Conservation (phyloP, 2,113 vertebrate genomes). For the Leucosticte australis region DNA sequence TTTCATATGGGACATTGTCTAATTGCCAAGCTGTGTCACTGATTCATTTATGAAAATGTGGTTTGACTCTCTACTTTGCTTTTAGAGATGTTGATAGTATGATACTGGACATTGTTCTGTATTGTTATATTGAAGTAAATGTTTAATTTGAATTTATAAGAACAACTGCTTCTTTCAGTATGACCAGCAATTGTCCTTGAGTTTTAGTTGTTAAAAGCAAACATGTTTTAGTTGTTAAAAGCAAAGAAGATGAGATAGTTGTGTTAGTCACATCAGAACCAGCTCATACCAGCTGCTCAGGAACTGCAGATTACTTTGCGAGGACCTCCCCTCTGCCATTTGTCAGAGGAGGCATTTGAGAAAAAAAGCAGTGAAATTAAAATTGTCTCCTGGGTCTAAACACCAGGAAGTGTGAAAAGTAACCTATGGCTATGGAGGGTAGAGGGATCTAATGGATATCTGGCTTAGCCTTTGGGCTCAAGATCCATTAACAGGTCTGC, state of each 20-base stretch:
- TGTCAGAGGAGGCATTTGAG: background rate
- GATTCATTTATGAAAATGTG: background rate
- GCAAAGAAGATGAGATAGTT: background rate
- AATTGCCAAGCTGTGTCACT: background rate
- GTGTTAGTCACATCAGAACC: background rate
- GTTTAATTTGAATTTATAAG: background rate
- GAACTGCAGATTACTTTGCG: background rate
- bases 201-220: background rate
- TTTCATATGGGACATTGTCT: background rate
- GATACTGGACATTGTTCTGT: background rate
- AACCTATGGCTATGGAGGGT: rapidly evolving
- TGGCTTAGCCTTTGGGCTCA: background rate
- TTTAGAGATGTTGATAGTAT: background rate
- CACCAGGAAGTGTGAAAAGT: background rate
- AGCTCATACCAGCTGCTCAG: background rate
- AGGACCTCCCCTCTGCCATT: background rate
- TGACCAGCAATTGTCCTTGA: background rate
- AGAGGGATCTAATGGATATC: background rate
- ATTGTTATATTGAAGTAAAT: background rate
- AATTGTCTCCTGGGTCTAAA: background rate
- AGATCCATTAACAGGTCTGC: background rate
- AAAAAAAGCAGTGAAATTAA: background rate
- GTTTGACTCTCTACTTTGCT: background rate
- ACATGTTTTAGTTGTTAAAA: background rate
- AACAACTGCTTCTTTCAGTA: background rate